phyloP scores from a whole-genome alignment of 2,113 vertebrate species.

The Neogobius melanostomus region DNA sequence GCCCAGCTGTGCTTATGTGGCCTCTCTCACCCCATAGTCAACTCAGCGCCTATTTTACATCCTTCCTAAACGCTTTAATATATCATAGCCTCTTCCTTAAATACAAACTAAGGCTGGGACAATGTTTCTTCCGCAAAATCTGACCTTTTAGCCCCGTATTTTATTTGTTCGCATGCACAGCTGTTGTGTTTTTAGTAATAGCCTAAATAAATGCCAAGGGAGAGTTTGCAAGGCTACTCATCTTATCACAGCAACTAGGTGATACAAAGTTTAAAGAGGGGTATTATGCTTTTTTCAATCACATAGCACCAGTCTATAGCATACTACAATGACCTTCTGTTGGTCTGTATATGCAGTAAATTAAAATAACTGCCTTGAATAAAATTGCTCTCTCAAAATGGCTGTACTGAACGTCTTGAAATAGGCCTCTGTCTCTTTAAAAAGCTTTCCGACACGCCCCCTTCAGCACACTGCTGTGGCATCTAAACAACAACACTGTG shows the following conservation, averaged over 20 bases:
- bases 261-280: too few relatives aligned
- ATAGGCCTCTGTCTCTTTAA: too few relatives aligned
- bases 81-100: neutral
- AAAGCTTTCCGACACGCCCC: too few relatives aligned
- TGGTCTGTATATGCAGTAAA: too few relatives aligned
- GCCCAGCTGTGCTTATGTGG: slow-evolving; percentile 47
- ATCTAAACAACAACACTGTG: too few relatives aligned
- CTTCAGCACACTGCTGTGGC: too few relatives aligned
- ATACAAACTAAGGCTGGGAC: slow-evolving; percentile 20
- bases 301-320: too few relatives aligned
- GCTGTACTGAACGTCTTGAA: too few relatives aligned
- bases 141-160: slow-evolving; percentile 10
- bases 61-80: neutral
- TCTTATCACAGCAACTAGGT: neutral
- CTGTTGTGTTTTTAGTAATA: slow-evolving; percentile 53
- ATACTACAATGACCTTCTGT: too few relatives aligned
- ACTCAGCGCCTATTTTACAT: neutral
- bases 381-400: too few relatives aligned
- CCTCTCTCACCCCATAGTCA: slow-evolving; percentile 35
- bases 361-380: too few relatives aligned
- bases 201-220: neutral
- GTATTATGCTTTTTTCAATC: too few relatives aligned
- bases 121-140: slow-evolving; percentile 18
- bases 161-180: slow-evolving; percentile 29
- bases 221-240: neutral